A percentile compares a stretch with the other conserved stretches of the same genome.
Evolutionary conservation across 2,888 invertebrate genomes (phyloP).

Genomic region (Drosophila cyrtoloma): DNA sequence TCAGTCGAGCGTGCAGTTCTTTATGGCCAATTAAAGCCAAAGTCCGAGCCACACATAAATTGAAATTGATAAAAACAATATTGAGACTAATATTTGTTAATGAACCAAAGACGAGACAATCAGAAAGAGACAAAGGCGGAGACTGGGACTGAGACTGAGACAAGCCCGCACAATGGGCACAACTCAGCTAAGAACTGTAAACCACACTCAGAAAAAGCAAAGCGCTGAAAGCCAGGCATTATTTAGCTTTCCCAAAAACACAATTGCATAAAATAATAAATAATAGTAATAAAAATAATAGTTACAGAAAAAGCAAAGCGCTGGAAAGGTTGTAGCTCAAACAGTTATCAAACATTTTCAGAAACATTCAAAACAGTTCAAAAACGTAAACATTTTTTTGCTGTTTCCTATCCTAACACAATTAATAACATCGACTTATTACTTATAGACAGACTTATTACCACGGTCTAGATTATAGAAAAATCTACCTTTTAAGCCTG

Average conservation of each 20-base stretch:
- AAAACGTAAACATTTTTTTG: neutral
- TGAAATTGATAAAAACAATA: conserved; percentile 78
- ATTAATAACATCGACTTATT: neutral
- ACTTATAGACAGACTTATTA: too few relatives aligned
- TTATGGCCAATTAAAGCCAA: conserved; percentile 64
- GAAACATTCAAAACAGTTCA: neutral
- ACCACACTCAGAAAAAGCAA: neutral
- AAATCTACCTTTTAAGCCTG: neutral
- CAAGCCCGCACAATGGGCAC: conserved; percentile 44
- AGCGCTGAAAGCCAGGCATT: too few relatives aligned
- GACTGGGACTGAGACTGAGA: neutral
- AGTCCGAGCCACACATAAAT: conserved; percentile 54
- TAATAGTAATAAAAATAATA: too few relatives aligned
- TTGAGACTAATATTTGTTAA: conserved; percentile 72
- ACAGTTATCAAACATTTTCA: neutral
- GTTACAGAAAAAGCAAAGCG: too few relatives aligned
- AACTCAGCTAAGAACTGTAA: conserved; percentile 18
- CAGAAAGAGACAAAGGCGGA: neutral
- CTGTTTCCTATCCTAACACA: neutral
- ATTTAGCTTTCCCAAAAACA: neutral
- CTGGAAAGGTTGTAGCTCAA: neutral
- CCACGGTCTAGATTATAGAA: neutral
- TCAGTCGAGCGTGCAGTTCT: conserved; percentile 33
- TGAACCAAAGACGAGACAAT: conserved; percentile 48
- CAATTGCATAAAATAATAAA: neutral